Percentiles rank a stretch among this genome's conserved stretches.
These are phyloP conservation scores for Lutjanus argentimaculatus DNA, from an alignment of 2,797 vertebrate species.

Conservation along the genomic window DNA sequence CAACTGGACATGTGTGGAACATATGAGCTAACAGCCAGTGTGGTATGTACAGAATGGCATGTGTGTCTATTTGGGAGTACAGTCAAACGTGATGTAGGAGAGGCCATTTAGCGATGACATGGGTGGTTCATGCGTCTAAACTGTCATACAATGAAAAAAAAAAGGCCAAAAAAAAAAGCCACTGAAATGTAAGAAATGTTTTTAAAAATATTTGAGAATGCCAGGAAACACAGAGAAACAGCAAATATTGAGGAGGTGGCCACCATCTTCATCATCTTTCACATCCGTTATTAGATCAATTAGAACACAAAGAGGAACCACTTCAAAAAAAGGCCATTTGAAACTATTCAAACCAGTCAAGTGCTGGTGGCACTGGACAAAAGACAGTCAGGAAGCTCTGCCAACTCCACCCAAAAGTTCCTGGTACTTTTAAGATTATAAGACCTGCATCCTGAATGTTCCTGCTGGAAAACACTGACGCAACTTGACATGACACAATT, in stretches of 20 bases:
- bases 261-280: not conserved
- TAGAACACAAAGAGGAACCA: not conserved
- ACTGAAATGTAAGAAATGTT: not conserved
- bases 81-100: too few relatives aligned
- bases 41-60: not conserved
- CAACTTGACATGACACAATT: too few relatives aligned
- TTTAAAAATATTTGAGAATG: not conserved
- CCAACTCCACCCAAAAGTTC: conserved; percentile 53
- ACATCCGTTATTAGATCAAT: not conserved
- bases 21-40: not conserved
- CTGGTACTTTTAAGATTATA: conserved; percentile 18
- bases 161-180: not conserved
- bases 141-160: not conserved
- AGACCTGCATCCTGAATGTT: conserved; percentile 43
- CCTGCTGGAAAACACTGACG: conserved; percentile 1
- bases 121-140: not conserved
- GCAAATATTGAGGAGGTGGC: too few relatives aligned
- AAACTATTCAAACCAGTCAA: conserved; percentile 5
- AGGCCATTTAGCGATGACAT: not conserved
- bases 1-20: not conserved
- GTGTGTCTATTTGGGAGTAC: not conserved
- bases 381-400: conserved; percentile 36
- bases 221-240: not conserved
- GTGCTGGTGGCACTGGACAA: not conserved
- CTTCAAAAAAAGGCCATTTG: not conserved